Evolutionary conservation across 2,888 invertebrate species (phyloP).

Genomic region (Troides oblongomaculatus): DNA sequence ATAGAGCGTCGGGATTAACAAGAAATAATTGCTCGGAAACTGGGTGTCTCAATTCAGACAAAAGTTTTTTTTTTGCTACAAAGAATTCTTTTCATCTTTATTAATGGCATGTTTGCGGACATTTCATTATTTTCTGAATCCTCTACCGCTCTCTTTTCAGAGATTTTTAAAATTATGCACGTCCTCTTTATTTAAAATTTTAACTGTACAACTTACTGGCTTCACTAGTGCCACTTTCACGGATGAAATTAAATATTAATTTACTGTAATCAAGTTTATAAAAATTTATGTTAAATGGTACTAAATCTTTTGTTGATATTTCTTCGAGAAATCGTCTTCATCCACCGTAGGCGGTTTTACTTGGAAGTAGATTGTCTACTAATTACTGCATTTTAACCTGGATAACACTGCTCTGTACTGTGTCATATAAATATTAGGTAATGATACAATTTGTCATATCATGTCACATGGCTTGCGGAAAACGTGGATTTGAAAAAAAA

Average conservation of each 20-base stretch:
- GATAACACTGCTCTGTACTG: too few species aligned
- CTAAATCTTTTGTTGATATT: too few species aligned
- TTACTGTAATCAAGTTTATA: background rate
- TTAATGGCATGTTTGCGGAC: slow-evolving; percentile 3
- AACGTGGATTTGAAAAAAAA: too few species aligned
- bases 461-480: too few species aligned
- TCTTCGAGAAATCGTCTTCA: too few species aligned
- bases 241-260: background rate
- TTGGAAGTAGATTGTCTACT: too few species aligned
- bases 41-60: slow-evolving; percentile 4
- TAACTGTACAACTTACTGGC: background rate
- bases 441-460: too few species aligned
- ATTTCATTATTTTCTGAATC: slow-evolving; percentile 3
- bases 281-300: too few species aligned
- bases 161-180: background rate
- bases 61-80: slow-evolving; percentile 4
- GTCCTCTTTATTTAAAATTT: background rate
- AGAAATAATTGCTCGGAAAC: slow-evolving; percentile 7
- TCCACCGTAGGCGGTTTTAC: too few species aligned
- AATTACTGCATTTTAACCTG: too few species aligned
- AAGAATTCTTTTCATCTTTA: slow-evolving; percentile 4
- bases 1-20: slow-evolving; percentile 4
- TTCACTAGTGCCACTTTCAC: background rate
- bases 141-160: background rate
- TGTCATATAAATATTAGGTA: too few species aligned